Evolutionary conservation across 2,888 invertebrate genomes (phyloP), one percentile per base, ranked within the genome.

Genomic region (Cerastis leucographa): DNA sequence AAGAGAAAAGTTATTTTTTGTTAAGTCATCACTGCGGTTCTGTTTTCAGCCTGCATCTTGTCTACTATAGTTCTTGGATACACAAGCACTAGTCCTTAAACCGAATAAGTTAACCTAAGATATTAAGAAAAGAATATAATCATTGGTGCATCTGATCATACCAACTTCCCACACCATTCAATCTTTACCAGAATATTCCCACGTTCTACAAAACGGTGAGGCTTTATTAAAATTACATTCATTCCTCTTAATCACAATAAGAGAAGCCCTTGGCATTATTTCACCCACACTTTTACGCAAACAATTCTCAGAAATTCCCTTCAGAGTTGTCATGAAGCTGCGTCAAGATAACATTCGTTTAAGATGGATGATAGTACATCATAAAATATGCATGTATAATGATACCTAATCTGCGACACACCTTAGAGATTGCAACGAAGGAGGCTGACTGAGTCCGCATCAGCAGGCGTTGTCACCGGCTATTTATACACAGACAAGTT

Each of bases 401-500:
- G 84, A 86, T 89, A 87, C 71, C 74, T 88, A 85, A 87, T 88
- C 83, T 81, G 59, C 40, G 83, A 78, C 87, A 81, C 91, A 85
- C 92, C 93, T 92, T 89, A 86, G 72, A 89, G 90, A 91, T 92
- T 89, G 88, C 83, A 88, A 89, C 85, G 89, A 88, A 85, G 88
- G 85, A 87, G 88, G 89, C 87, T 89, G 88, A 90, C 59, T 61
- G 19, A 61, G 87, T 82, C 44, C 19, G 76, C 75, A 78, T 75
- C 75, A 75, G 79, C 72, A 83, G 74, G 76, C 83, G 76, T 85
- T 87, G 87, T 90, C 89, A 90, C 76, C 79, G 80, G 81, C 84
- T 93, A 92, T 93, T 91, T 92, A 91, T 91, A 92, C 78, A 86
- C 84, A 84, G 81, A 89, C 90, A 88, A 88, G 88, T 90, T 90